These are phyloP conservation scores for Tragelaphus scriptus DNA, from an alignment of 2,113 vertebrate genomes.

Conservation along the genomic window DNA sequence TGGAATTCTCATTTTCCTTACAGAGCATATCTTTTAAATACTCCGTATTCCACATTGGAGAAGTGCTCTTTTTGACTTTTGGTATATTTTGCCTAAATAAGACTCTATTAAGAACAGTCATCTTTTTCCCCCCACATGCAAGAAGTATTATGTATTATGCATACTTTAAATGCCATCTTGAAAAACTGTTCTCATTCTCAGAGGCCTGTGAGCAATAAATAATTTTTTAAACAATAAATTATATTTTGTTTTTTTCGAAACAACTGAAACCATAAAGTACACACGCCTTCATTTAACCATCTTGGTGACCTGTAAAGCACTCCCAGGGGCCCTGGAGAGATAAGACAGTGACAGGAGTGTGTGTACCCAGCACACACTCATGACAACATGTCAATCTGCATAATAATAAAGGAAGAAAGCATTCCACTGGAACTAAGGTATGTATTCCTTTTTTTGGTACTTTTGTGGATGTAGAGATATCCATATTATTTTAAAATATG, in stretches of 20 bases:
- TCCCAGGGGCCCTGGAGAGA: background rate
- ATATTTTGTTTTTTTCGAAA: background rate
- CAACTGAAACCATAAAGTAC: background rate
- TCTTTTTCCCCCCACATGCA: background rate
- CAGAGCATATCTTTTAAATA: background rate
- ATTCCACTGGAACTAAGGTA: background rate
- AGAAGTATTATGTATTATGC: background rate
- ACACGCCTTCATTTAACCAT: conserved; percentile 7
- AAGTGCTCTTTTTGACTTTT: background rate
- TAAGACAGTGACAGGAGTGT: background rate
- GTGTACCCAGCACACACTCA: background rate
- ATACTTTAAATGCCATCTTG: background rate
- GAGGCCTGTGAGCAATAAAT: background rate
- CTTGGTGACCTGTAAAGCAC: background rate
- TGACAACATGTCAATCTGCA: background rate
- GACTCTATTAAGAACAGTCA: background rate
- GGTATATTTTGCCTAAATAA: background rate
- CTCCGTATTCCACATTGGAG: background rate
- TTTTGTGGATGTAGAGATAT: background rate
- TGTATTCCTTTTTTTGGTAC: background rate
- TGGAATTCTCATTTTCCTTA: background rate
- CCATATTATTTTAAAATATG: background rate
- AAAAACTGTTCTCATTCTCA: background rate
- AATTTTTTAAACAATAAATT: background rate
- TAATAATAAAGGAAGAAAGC: background rate